Percentiles rank a stretch among this genome's conserved stretches.
Conservation (phyloP, 2,888 invertebrate species). For the Andrena minutula region DNA sequence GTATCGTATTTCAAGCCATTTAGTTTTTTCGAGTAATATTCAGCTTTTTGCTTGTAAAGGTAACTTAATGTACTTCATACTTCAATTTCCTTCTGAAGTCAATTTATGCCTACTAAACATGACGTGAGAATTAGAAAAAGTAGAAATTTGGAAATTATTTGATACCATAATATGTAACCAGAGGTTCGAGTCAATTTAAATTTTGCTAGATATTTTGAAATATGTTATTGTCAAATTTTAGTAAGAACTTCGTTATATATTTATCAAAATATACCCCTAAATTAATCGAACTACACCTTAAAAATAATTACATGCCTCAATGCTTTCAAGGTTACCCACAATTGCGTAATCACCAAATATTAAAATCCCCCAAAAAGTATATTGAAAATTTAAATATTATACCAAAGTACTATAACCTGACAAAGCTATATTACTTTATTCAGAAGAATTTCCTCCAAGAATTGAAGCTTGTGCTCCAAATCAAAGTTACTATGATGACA, state of each 20-base stretch:
- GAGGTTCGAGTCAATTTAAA: not conserved
- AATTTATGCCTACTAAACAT: no score
- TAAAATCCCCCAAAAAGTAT: not conserved
- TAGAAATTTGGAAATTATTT: no score
- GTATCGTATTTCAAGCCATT: not conserved
- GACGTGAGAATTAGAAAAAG: no score
- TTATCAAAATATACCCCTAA: not conserved
- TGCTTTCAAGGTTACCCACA: not conserved
- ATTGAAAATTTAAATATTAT: not conserved
- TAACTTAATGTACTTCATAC: not conserved
- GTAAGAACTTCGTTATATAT: not conserved
- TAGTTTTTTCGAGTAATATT: not conserved
- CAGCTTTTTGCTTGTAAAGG: not conserved
- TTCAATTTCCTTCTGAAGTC: not conserved
- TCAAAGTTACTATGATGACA: not conserved
- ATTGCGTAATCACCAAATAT: not conserved
- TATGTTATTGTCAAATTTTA: not conserved
- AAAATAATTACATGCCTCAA: no score
- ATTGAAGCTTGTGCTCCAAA: not conserved
- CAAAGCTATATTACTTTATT: not conserved
- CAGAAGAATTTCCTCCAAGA: not conserved
- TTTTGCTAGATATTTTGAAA: not conserved
- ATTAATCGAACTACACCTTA: not conserved
- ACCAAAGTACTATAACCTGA: not conserved
- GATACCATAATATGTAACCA: no score